Evolutionary conservation across 2,888 invertebrate species (phyloP).

Genomic region (Cheilosia vulpina): DNA sequence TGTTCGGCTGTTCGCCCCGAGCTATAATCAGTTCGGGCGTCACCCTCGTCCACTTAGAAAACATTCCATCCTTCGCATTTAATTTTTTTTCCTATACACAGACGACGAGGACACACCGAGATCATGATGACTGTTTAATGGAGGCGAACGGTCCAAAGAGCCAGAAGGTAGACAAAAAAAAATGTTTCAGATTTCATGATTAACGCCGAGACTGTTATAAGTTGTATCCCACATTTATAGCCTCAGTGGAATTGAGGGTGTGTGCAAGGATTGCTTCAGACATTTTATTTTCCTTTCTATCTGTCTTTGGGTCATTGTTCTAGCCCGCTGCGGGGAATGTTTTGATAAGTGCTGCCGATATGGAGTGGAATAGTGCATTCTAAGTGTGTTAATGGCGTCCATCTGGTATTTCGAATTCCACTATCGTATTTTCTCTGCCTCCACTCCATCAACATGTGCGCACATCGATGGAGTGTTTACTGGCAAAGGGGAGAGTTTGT

Average conservation of each 20-base stretch:
- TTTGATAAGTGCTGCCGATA: constrained; percentile 71
- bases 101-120: constrained; percentile 49
- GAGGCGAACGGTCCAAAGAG: constrained; percentile 46
- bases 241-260: constrained; percentile 40
- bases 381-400: constrained; percentile 73
- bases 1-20: constrained; percentile 41
- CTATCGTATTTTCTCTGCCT: constrained; percentile 43
- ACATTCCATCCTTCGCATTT: constrained; percentile 37
- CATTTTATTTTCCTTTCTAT: constrained; percentile 14
- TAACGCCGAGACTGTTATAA: constrained; percentile 51
- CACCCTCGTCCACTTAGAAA: constrained; percentile 70
- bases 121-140: constrained; percentile 67
- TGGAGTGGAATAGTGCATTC: constrained; percentile 59
- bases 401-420: constrained; percentile 66
- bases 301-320: constrained; percentile 20
- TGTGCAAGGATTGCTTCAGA: constrained; percentile 31
- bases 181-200: constrained; percentile 70
- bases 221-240: constrained; percentile 11
- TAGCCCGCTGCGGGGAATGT: constrained; percentile 61
- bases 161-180: constrained; percentile 20
- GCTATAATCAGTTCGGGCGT: constrained; percentile 67
- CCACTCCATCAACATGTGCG: constrained; percentile 53
- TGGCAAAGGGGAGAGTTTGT: constrained; percentile 36
- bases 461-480: constrained; percentile 62
- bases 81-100: constrained; percentile 32